Evolutionary conservation across 2,888 invertebrate species (phyloP).

Genomic region (Dysmachus trigonus): DNA sequence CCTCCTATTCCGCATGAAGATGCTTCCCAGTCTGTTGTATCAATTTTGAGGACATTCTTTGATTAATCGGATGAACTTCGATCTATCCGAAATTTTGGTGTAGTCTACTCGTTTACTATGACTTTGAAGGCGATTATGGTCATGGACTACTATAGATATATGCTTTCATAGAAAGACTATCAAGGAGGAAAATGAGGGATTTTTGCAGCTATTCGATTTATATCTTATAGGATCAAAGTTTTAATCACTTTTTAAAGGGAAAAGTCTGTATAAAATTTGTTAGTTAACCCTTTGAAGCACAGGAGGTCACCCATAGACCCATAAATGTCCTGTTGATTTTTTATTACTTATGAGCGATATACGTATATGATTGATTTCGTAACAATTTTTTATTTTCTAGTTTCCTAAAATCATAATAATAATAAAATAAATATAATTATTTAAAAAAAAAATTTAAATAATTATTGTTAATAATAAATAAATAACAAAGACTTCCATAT

Average conservation of each 20-base stretch:
- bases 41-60: slow-evolving; percentile 3
- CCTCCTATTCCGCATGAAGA: neutral
- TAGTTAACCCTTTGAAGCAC: too few relatives aligned
- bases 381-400: too few relatives aligned
- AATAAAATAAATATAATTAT: too few relatives aligned
- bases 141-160: neutral
- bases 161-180: neutral
- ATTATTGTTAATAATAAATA: too few relatives aligned
- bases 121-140: neutral
- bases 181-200: neutral
- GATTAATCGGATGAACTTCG: neutral
- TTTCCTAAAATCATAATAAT: too few relatives aligned
- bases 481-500: too few relatives aligned
- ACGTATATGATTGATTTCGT: too few relatives aligned
- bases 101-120: neutral
- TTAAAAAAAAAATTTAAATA: too few relatives aligned
- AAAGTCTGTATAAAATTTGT: too few relatives aligned
- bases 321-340: too few relatives aligned
- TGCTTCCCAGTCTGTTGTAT: neutral
- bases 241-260: neutral
- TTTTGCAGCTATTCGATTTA: neutral
- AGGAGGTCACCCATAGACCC: too few relatives aligned
- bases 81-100: neutral
- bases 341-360: too few relatives aligned
- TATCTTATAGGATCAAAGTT: neutral